phyloP scores from a whole-genome alignment of 1,140 invertebrate genomes.

The Drosophila bipectinata region DNA sequence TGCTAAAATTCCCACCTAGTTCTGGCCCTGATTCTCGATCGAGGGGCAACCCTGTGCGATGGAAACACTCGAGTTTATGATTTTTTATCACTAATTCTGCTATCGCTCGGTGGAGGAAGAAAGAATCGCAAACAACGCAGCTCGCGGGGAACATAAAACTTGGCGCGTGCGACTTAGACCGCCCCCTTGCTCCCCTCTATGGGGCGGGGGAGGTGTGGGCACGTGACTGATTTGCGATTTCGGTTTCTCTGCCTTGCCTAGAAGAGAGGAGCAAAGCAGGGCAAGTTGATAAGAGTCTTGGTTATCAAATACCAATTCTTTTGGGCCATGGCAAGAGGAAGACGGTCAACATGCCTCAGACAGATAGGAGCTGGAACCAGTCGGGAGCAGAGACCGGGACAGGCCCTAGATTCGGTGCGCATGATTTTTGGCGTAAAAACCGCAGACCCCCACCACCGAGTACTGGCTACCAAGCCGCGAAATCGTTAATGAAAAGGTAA shows the following conservation, averaged over 20 bases:
- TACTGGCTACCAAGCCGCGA: conserved; percentile 41
- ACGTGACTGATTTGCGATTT: conserved; percentile 58
- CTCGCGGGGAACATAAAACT: conserved; percentile 17
- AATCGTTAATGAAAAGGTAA: conserved; percentile 80
- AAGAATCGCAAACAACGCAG: background rate
- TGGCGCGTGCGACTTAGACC: conserved; percentile 39
- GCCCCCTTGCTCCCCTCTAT: too few species aligned
- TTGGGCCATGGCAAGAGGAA: conserved; percentile 15
- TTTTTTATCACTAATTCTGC: conserved; percentile 23
- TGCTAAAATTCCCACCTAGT: too few species aligned
- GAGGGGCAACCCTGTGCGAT: conserved; percentile 6
- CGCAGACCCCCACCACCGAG: conserved; percentile 16
- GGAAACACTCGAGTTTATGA: conserved; percentile 26
- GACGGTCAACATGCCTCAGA: conserved; percentile 35
- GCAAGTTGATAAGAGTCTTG: conserved; percentile 52
- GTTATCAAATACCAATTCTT: conserved; percentile 35
- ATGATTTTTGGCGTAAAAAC: conserved; percentile 56
- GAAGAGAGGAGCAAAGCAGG: background rate
- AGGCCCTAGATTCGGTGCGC: conserved; percentile 44
- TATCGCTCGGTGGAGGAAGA: conserved; percentile 25
- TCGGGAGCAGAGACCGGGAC: background rate
- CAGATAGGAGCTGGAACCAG: conserved; percentile 6
- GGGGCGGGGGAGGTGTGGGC: background rate
- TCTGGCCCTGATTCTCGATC: background rate
- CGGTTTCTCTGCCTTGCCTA: conserved; percentile 23